phyloP scores from a whole-genome alignment of 92 coral and sea anemone genomes.

The Diadumene lineata region DNA sequence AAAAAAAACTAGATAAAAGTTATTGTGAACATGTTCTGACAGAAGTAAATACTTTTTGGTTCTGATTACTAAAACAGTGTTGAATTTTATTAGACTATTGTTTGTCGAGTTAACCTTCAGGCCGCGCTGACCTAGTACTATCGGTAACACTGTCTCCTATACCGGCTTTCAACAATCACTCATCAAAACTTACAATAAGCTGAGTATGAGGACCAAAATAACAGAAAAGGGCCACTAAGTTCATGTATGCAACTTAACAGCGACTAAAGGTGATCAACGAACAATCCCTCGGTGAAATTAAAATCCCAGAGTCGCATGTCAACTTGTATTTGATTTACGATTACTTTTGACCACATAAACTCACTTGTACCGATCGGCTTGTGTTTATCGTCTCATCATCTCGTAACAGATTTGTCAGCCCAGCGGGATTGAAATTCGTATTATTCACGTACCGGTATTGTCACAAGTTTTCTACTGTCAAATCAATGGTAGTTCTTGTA shows the following conservation, averaged over 20 bases:
- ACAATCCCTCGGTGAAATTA: neutral
- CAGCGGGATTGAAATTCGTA: slow-evolving; percentile 24
- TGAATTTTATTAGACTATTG: too few species aligned
- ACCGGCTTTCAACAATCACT: neutral
- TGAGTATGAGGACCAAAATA: neutral
- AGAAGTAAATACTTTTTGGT: too few species aligned
- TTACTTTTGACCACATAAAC: neutral
- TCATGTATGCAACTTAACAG: neutral
- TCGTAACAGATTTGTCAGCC: slow-evolving; percentile 30
- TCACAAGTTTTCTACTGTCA: neutral
- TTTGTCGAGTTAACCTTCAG: neutral
- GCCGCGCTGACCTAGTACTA: neutral
- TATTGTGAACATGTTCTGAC: too few species aligned
- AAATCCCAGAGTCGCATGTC: neutral
- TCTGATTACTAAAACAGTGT: too few species aligned
- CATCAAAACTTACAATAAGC: neutral
- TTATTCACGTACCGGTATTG: neutral
- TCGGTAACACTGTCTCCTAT: neutral
- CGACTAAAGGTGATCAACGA: neutral
- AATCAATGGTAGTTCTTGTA: neutral
- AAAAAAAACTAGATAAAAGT: too few species aligned
- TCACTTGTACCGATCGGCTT: neutral
- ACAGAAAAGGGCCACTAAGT: neutral
- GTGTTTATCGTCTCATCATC: slow-evolving; percentile 22
- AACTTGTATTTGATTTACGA: slow-evolving; percentile 1